Conservation (phyloP, 1,140 invertebrate species). For the Aphaenogaster rudis region DNA sequence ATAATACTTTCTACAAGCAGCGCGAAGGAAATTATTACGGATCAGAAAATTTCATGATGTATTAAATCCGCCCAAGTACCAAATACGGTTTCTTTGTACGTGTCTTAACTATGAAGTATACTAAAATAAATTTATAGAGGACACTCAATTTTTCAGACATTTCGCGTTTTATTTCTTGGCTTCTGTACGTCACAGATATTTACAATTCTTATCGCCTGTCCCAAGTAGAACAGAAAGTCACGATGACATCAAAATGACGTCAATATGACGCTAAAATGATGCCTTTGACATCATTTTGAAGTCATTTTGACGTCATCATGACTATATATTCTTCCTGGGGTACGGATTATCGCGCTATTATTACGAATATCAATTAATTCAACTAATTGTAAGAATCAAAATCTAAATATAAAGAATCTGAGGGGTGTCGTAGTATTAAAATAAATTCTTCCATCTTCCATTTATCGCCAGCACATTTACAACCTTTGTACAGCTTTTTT, state of each 20-base stretch:
- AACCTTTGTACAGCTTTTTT: background rate
- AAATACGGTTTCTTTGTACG: background rate
- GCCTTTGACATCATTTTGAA: no score
- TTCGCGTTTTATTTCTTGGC: background rate
- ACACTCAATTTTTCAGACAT: background rate
- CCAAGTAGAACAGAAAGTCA: no score
- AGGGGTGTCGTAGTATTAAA: background rate
- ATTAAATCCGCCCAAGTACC: no score
- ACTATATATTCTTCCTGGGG: no score
- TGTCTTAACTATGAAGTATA: background rate
- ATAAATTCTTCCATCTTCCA: background rate
- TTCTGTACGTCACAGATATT: background rate
- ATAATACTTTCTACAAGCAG: background rate
- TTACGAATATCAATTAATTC: background rate
- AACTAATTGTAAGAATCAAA: constrained; percentile 3
- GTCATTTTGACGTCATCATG: no score
- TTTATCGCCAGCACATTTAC: background rate
- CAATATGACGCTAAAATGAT: no score
- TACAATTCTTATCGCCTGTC: background rate
- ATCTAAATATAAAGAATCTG: background rate
- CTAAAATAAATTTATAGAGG: background rate
- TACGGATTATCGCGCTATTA: background rate
- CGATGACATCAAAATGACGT: no score
- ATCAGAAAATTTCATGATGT: background rate
- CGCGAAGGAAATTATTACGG: background rate